Percentiles rank a stretch among this genome's conserved stretches.
Conservation (phyloP, 1,140 invertebrate species). For the Archivesica marissinica region DNA sequence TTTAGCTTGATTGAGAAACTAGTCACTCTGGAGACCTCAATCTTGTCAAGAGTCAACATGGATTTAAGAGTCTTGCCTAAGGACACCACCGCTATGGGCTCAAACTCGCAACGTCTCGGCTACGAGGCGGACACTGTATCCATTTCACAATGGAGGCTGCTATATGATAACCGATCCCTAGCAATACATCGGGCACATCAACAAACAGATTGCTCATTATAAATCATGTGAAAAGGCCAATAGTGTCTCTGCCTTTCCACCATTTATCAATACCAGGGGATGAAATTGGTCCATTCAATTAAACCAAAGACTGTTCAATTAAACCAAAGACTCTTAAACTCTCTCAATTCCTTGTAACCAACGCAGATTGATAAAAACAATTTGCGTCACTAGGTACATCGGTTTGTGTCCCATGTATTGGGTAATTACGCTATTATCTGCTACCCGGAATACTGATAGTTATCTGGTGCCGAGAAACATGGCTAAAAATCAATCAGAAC, state of each 20-base stretch:
- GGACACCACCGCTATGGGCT: too few relatives aligned
- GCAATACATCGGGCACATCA: too few relatives aligned
- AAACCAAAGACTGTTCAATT: slow-evolving; percentile 12
- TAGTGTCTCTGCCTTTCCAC: background rate
- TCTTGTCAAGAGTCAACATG: too few relatives aligned
- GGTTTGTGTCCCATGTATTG: slow-evolving; percentile 18
- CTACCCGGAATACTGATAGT: slow-evolving; percentile 8
- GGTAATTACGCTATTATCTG: slow-evolving; percentile 38
- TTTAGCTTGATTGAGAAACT: too few relatives aligned
- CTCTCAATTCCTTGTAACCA: slow-evolving; percentile 1
- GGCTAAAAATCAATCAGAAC: slow-evolving; percentile 29
- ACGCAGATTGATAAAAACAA: slow-evolving; percentile 36
- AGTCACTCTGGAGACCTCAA: too few relatives aligned
- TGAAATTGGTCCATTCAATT: background rate
- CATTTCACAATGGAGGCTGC: too few relatives aligned
- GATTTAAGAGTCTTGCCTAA: too few relatives aligned
- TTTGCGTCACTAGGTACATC: slow-evolving; percentile 50
- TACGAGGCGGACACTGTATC: too few relatives aligned
- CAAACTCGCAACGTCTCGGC: too few relatives aligned
- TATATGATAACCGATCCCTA: too few relatives aligned
- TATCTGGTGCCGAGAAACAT: slow-evolving; percentile 31
- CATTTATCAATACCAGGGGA: background rate
- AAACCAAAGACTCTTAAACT: slow-evolving; percentile 13
- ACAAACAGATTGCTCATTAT: too few relatives aligned
- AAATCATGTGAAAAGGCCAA: too few relatives aligned